Evolutionary conservation across 23 tunicate genomes (phyloP).

Genomic region (Trididemnum clinides): DNA sequence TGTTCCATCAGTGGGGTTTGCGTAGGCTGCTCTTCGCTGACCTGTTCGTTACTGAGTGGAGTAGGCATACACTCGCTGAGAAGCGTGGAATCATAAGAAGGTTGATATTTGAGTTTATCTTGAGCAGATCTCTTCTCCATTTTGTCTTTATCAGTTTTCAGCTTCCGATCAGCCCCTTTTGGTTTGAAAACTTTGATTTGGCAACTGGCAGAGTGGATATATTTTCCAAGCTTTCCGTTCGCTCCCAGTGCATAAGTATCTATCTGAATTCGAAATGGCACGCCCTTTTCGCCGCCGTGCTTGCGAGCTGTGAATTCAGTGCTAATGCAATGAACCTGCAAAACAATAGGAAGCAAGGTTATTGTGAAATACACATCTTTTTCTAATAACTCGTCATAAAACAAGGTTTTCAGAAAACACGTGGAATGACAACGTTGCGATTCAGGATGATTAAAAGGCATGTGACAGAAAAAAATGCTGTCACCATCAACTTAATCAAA

Average conservation of each 20-base stretch:
- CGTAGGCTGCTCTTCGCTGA: background rate
- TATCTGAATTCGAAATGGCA: slow-evolving; percentile 92
- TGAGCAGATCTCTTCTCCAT: slow-evolving; percentile 84
- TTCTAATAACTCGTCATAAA: too few species aligned
- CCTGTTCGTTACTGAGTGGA: slow-evolving; percentile 9
- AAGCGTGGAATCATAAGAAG: slow-evolving; percentile 83
- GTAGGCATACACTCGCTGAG: slow-evolving; percentile 78
- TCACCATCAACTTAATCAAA: too few species aligned
- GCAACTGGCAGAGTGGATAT: slow-evolving; percentile 92
- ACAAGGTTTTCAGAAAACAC: too few species aligned
- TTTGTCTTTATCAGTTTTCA: slow-evolving; percentile 92
- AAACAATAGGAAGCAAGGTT: background rate
- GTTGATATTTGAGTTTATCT: slow-evolving; percentile 85
- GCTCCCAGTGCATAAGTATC: slow-evolving; percentile 73
- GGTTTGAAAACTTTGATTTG: slow-evolving; percentile 95
- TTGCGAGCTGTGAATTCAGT: slow-evolving; percentile 94
- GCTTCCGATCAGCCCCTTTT: slow-evolving; percentile 98
- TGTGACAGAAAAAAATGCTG: too few species aligned
- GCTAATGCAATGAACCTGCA: slow-evolving; percentile 86
- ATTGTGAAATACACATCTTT: too few species aligned
- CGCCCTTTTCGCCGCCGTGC: slow-evolving; percentile 99
- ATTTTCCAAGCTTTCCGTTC: slow-evolving; percentile 55
- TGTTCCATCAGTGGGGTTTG: slow-evolving; percentile 18
- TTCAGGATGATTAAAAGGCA: too few species aligned
- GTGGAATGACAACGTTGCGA: too few species aligned